Percentiles rank a stretch among this genome's conserved stretches.
Conservation (phyloP, 1,140 invertebrate genomes). For the Scaptomyza graminum region DNA sequence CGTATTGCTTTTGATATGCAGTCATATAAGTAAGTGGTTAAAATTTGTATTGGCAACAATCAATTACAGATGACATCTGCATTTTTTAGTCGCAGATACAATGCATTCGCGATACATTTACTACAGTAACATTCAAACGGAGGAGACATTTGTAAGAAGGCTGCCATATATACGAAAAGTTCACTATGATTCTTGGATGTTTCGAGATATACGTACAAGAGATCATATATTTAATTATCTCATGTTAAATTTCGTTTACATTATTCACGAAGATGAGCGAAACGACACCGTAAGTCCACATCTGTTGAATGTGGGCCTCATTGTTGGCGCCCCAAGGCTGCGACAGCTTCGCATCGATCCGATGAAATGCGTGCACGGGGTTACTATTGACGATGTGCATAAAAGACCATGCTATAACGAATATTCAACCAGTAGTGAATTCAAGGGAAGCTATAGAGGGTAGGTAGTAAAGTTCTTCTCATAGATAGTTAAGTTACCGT, state of each 20-base stretch:
- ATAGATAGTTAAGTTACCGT: not conserved
- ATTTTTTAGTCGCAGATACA: not conserved
- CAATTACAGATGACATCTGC: not conserved
- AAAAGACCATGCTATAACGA: not conserved
- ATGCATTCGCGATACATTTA: not conserved
- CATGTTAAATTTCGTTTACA: not conserved
- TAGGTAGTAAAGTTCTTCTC: not conserved
- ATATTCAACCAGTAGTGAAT: not conserved
- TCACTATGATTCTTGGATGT: not conserved
- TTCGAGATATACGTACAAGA: not conserved
- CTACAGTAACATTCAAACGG: not conserved
- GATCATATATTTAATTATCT: not conserved
- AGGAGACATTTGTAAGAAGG: not conserved
- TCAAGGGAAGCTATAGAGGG: not conserved
- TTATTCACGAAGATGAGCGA: not conserved
- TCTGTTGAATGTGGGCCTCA: not conserved
- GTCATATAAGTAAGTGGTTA: not conserved
- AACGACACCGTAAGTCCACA: not conserved
- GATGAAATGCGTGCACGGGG: not conserved
- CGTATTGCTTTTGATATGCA: not conserved
- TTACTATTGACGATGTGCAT: not conserved
- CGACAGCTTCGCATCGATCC: constrained; percentile 24
- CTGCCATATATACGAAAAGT: not conserved
- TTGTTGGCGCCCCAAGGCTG: constrained; percentile 17
- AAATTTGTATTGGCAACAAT: not conserved